Base-by-base conservation (phyloP, 1,140 invertebrate genomes). In the Maconellicoccus hirsutus region DNA sequence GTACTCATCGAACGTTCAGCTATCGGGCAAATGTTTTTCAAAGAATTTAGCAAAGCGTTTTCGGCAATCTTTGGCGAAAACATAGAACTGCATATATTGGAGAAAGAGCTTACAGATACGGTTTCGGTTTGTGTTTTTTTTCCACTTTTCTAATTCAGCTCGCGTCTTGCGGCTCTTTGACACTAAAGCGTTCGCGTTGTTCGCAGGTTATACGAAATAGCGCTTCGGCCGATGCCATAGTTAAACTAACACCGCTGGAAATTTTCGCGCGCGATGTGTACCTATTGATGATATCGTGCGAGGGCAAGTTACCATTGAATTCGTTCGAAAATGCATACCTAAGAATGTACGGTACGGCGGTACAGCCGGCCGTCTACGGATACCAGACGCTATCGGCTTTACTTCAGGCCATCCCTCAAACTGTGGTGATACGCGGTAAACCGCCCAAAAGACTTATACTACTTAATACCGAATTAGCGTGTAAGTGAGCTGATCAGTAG, bases 221-320 rank as follows among this genome's bases (percentile, higher is more conserved):
- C 19, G 71, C 76, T 66, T 78, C 79, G 12, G 78, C 77, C 6
- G 79, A 82, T 29, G 73, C 76, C 1, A 78, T 77, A 25, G 80
- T 87, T 19, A 80, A 83, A 73, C 77, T 89, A 19, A 83, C 80
- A 2, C 79, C 82, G 1, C 75, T 87, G 22, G 82, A 86, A 74
- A 76, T 80, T 39, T 84, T 88, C 71, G 84, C 84, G 0, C 80
- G 84, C 66, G 81, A 87, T 74, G 76, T 86, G 10, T 81, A 85
- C 73, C 77, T 80, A 19, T 77, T 88, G 10, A 77, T 89, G 72
- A 80, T 83, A 73, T 79, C 80, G 72, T 77, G 81, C 71, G 79
- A 80, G 14, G 83, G 84, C 3, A 79, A 80, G 69, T 76, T 88
- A 69, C 76, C 78, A 14, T 76, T 87, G 1, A 76, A 78, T 0